Percentiles rank a stretch among this genome's conserved stretches.
These are phyloP conservation scores for Diaphora mendica DNA, from an alignment of 2,888 invertebrate species.

Conservation along the genomic window DNA sequence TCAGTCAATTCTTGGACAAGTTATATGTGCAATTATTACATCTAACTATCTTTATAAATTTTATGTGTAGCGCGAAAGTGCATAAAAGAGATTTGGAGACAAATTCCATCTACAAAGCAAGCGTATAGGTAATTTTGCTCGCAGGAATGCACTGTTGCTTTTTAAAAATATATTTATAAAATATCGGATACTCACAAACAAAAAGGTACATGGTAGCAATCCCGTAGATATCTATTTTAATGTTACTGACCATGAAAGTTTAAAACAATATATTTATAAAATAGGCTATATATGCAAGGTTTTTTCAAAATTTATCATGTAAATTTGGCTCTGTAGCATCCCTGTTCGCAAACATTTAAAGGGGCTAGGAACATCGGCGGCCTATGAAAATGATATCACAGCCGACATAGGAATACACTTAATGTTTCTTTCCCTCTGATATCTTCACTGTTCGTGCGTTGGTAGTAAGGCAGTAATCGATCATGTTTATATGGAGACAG, in stretches of 20 bases:
- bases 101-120: not conserved
- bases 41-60: not conserved
- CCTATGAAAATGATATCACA: constrained; percentile 84
- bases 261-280: no score
- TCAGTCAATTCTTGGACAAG: not conserved
- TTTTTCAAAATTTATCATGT: not conserved
- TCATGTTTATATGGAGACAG: constrained; percentile 71
- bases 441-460: constrained; percentile 72
- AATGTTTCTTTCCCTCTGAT: constrained; percentile 78
- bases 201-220: no score
- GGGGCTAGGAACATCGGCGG: constrained; percentile 73
- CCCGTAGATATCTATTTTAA: no score
- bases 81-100: not conserved
- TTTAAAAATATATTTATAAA: not conserved
- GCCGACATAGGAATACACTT: constrained; percentile 83
- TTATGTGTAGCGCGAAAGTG: not conserved
- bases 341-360: constrained; percentile 63
- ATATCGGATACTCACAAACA: no score
- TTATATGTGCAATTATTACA: not conserved
- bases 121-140: not conserved
- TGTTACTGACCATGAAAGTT: no score
- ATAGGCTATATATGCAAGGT: not conserved
- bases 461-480: constrained; percentile 64
- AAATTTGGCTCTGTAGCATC: constrained; percentile 54
- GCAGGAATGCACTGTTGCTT: not conserved